Evolutionary conservation across 2,888 invertebrate genomes (phyloP), one percentile per base, ranked within the genome.

Genomic region (Seira ritae): DNA sequence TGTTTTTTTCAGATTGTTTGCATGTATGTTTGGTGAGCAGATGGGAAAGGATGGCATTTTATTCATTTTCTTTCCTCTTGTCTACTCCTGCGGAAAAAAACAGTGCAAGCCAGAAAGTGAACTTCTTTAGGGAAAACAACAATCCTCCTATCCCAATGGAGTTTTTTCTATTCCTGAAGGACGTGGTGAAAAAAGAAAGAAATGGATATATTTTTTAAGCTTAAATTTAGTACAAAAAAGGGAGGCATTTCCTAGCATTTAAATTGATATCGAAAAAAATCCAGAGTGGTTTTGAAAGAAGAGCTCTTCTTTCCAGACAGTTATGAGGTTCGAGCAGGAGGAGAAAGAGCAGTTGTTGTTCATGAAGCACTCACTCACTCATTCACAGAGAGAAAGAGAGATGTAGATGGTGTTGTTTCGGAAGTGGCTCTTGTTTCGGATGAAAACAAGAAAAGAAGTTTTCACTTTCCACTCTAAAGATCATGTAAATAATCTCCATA

Each of bases 401-500:
- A 4, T 31, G 31, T 31, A 8, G 31, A 31, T 31, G 31, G 31
- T 31, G 31, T 31, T 31, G 31, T 31, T 31, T 31, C 2, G 31
- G 31, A 50, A 50, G 50, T 50, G 50, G 50, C 50, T 50, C 17
- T 50, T 50, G 50, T 50, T 50, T 50, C 50, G 50, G 50, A 15
- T 50, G 23, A 71, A 19, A 55, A 55, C 50, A 71, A 71, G 55
- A 20, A 71, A 10, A 37, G 17, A 71, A 71, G 20, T 71, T 71
- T 71, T 46, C 70, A 15, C 46, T 20, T n/a, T 17, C 19, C 70
- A 20, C 70, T 70, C 42, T 23, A 24, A 46, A 23, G 23, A 12
- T 31, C 23, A 50, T 71, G 71, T 71, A 71, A 71, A 55, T 71
- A 71, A 71, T 71, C 71, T 71, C 55, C 20, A 71, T 71, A 20